Evolutionary conservation across 2,113 vertebrate species (phyloP).

Genomic region (Grammomys surdaster): DNA sequence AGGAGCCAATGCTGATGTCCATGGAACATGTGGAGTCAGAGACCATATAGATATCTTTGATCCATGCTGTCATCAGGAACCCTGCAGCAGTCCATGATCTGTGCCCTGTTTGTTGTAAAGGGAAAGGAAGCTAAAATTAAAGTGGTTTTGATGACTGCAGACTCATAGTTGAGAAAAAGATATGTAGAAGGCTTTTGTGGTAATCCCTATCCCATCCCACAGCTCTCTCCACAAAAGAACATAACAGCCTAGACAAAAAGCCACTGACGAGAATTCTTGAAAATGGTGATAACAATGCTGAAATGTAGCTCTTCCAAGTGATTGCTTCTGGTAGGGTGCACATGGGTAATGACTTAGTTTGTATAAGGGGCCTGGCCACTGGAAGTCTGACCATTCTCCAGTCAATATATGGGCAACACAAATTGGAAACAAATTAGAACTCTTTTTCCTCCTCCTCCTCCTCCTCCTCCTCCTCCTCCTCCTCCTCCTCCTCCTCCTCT

Average conservation of each 20-base stretch:
- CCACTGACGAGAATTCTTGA: not conserved
- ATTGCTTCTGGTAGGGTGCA: not conserved
- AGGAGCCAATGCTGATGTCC: not conserved
- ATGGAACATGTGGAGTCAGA: not conserved
- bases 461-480: too few species aligned
- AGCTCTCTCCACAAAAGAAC: accelerated
- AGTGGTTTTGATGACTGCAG: not conserved
- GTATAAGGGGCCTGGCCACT: not conserved
- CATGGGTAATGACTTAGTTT: not conserved
- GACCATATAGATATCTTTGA: not conserved
- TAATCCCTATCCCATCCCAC: not conserved
- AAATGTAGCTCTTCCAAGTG: not conserved
- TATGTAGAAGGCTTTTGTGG: not conserved
- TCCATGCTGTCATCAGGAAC: not conserved
- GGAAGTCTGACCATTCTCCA: too few species aligned
- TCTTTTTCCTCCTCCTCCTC: too few species aligned
- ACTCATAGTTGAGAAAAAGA: not conserved
- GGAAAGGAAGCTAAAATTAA: not conserved
- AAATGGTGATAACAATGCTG: not conserved
- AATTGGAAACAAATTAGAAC: too few species aligned
- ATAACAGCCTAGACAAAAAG: not conserved
- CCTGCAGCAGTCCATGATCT: not conserved
- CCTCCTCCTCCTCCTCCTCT: too few species aligned
- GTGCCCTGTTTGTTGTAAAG: not conserved
- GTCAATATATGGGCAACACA: too few species aligned